Evolutionary conservation across 2,113 vertebrate species (phyloP).

Genomic region (Pitta sordida): DNA sequence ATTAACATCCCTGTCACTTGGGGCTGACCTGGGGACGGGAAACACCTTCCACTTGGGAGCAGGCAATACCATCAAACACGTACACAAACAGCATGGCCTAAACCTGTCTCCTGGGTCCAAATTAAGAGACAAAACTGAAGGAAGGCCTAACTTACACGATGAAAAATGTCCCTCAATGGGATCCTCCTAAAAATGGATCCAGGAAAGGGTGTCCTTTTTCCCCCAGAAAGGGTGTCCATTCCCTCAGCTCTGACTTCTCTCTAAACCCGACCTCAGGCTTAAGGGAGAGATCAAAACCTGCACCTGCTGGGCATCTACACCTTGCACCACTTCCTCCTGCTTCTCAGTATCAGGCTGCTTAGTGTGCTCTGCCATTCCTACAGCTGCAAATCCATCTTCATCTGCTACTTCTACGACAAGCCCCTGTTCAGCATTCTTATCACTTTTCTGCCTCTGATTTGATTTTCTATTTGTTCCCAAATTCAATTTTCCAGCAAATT

Average conservation of each 20-base stretch:
- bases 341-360: not conserved
- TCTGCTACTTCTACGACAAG: not conserved
- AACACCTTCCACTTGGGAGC: accelerated
- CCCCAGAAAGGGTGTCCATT: accelerated
- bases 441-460: not conserved
- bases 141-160: accelerated
- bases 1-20: too few species aligned
- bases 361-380: not conserved
- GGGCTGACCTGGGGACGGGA: not conserved
- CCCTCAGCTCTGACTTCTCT: not conserved
- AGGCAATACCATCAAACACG: accelerated
- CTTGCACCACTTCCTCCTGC: not conserved
- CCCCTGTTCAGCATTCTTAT: slow-evolving; percentile 7
- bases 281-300: not conserved
- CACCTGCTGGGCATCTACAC: not conserved
- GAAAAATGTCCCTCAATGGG: not conserved
- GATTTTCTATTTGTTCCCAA: not conserved
- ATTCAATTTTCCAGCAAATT: slow-evolving; percentile 10
- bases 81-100: not conserved
- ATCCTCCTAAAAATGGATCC: not conserved
- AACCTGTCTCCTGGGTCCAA: not conserved
- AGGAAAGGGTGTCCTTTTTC: accelerated
- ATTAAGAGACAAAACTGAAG: not conserved
- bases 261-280: not conserved
- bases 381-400: not conserved